A percentile compares a stretch with the other conserved stretches of the same genome.
Conservation (phyloP, 2,113 vertebrate species). For the Chaenocephalus aceratus region DNA sequence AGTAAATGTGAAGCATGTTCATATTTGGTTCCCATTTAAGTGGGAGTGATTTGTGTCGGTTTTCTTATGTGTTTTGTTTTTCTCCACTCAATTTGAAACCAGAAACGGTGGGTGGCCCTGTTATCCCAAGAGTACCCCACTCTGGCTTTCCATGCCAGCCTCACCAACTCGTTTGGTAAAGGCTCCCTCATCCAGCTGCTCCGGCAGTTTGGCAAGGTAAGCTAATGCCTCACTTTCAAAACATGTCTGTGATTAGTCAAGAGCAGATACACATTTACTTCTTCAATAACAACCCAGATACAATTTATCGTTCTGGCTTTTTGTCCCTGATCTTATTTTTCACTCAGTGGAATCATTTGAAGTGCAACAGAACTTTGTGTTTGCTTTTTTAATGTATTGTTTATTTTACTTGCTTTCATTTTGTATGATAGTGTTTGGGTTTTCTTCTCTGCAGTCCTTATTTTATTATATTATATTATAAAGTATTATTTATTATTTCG, state of each 20-base stretch:
- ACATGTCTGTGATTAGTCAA: not conserved
- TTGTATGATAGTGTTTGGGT: not conserved
- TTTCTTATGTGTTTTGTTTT: not conserved
- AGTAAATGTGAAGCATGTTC: constrained; percentile 55
- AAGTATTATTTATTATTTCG: no score
- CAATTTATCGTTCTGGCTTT: not conserved
- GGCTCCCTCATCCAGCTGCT: constrained; percentile 98
- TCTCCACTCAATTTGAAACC: constrained; percentile 18
- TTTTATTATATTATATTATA: not conserved
- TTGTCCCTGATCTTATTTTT: not conserved
- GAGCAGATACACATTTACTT: not conserved
- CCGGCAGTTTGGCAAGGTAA: constrained; percentile 98
- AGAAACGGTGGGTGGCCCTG: constrained; percentile 97
- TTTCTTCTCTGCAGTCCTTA: not conserved
- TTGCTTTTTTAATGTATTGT: no score
- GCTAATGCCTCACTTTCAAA: not conserved
- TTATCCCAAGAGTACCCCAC: constrained; percentile 96
- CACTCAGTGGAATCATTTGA: no score
- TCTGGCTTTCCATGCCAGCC: constrained; percentile 96
- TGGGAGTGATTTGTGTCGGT: not conserved
- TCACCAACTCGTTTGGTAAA: constrained; percentile 98
- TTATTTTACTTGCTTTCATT: not conserved
- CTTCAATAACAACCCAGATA: not conserved
- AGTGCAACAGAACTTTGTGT: no score
- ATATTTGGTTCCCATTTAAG: not conserved